Percentiles rank a stretch among this genome's conserved stretches.
phyloP scores from a whole-genome alignment of 2,888 invertebrate species.

The Tenodera sinensis region DNA sequence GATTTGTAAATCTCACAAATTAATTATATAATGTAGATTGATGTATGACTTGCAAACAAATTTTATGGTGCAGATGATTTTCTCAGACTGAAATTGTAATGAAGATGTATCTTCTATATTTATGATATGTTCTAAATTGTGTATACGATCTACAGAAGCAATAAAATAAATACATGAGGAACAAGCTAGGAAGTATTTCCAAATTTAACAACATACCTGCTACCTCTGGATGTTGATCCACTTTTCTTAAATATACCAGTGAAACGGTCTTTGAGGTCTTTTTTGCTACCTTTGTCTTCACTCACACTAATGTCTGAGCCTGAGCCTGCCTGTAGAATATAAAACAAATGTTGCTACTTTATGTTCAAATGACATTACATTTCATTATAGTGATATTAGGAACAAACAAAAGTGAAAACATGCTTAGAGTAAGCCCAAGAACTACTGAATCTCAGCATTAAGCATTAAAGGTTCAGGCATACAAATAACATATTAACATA shows the following conservation, averaged over 20 bases:
- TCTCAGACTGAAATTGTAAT: too few species aligned
- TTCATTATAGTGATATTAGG: not conserved
- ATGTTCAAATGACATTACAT: not conserved
- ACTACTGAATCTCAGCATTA: not conserved
- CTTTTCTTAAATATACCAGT: constrained; percentile 79
- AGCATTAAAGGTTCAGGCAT: not conserved
- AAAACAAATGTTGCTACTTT: not conserved
- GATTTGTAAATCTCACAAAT: too few species aligned
- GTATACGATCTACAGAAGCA: too few species aligned
- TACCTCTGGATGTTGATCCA: constrained; percentile 55
- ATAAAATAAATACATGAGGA: too few species aligned
- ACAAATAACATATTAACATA: not conserved
- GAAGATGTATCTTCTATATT: too few species aligned
- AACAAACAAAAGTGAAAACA: too few species aligned
- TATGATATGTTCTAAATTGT: too few species aligned
- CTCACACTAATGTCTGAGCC: constrained; percentile 69
- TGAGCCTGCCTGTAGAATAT: constrained; percentile 52
- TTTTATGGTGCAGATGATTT: too few species aligned
- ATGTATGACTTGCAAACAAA: too few species aligned
- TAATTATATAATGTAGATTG: too few species aligned
- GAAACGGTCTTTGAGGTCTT: constrained; percentile 73
- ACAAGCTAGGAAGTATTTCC: not conserved
- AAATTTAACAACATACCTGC: constrained; percentile 51
- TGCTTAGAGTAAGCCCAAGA: not conserved
- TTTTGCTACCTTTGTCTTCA: constrained; percentile 57